Evolutionary conservation across 1,140 invertebrate species (phyloP).

Genomic region (Argopecten irradians): DNA sequence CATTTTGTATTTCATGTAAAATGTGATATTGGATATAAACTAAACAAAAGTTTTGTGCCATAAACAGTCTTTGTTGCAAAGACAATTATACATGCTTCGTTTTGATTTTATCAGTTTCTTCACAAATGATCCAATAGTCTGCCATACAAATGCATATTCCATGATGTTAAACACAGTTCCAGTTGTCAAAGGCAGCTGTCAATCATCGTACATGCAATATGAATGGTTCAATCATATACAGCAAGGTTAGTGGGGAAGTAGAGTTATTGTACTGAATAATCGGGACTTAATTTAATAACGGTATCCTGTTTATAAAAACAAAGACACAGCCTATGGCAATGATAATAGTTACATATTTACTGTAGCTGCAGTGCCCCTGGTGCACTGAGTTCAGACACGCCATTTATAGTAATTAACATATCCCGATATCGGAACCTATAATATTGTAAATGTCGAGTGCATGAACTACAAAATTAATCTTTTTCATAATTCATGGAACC

Average conservation of each 20-base stretch:
- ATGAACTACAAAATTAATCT: not conserved
- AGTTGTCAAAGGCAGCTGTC: too few relatives aligned
- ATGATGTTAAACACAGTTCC: too few relatives aligned
- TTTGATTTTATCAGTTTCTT: too few relatives aligned
- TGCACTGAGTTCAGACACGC: not conserved
- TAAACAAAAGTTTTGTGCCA: too few relatives aligned
- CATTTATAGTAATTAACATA: not conserved
- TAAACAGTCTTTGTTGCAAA: too few relatives aligned
- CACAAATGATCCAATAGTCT: too few relatives aligned
- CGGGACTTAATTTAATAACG: not conserved
- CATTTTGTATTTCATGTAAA: too few relatives aligned
- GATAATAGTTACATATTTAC: too few relatives aligned
- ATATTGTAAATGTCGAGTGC: not conserved
- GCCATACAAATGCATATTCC: too few relatives aligned
- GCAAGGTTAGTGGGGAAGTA: not conserved
- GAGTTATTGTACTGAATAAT: not conserved
- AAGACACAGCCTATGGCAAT: not conserved
- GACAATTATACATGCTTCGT: too few relatives aligned
- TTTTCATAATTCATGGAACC: not conserved
- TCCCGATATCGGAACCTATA: not conserved
- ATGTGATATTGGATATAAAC: too few relatives aligned
- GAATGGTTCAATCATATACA: not conserved
- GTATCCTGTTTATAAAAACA: not conserved
- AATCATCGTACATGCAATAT: not conserved
- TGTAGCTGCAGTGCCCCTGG: not conserved